These are phyloP conservation scores for Phrynocephalus forsythii DNA, from an alignment of 2,797 vertebrate genomes.

Conservation along the genomic window DNA sequence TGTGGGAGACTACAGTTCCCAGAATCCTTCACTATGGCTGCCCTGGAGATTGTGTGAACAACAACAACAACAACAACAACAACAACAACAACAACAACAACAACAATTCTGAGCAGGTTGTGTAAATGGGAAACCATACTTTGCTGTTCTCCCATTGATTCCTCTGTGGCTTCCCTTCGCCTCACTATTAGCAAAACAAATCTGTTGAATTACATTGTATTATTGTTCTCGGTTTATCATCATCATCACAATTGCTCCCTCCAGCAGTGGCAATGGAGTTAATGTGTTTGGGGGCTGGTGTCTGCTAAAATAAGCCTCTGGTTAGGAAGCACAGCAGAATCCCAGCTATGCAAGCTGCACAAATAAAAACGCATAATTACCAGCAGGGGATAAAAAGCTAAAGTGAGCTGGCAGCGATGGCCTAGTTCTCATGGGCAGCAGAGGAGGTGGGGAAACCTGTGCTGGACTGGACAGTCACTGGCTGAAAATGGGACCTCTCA, in stretches of 20 bases:
- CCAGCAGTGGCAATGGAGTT: background rate
- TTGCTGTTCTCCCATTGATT: background rate
- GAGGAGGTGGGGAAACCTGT: background rate
- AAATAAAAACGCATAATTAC: slow-evolving; percentile 5
- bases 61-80: too few species aligned
- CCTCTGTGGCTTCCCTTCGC: background rate
- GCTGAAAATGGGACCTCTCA: background rate
- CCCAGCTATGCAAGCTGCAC: background rate
- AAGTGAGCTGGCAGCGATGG: background rate
- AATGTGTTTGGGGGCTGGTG: background rate
- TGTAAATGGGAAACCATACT: too few species aligned
- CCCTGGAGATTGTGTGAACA: too few species aligned
- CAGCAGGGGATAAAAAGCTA: background rate
- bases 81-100: too few species aligned
- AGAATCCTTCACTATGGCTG: too few species aligned
- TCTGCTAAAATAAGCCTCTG: background rate
- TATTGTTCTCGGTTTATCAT: slow-evolving; percentile 11
- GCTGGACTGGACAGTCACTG: background rate
- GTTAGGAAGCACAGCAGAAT: slow-evolving; percentile 16
- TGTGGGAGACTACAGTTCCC: too few species aligned
- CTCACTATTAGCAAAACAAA: slow-evolving; percentile 41
- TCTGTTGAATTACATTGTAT: slow-evolving; percentile 48
- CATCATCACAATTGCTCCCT: background rate
- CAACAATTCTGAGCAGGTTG: too few species aligned
- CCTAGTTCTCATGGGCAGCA: background rate